Conservation (phyloP, 2,888 invertebrate genomes). For the Auanema freiburgensis region DNA sequence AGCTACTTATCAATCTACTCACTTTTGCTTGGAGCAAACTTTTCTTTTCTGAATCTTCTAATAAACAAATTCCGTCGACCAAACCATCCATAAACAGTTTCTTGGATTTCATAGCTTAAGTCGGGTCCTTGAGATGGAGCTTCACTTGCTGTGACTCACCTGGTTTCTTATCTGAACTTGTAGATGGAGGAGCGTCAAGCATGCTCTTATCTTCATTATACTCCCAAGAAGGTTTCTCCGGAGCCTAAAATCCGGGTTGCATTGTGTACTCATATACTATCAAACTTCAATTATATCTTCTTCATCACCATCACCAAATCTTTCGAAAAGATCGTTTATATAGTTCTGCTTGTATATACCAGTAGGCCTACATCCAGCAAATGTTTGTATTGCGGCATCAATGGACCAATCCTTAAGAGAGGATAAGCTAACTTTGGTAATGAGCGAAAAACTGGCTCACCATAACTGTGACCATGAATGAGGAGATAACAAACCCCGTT, state of each 20-base stretch:
- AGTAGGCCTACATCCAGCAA: conserved; percentile 77
- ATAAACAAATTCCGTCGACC: conserved; percentile 36
- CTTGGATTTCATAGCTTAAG: background rate
- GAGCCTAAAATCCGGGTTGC: conserved; percentile 32
- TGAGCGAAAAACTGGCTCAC: conserved; percentile 13
- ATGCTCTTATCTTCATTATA: conserved; percentile 19
- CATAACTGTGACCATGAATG: conserved; percentile 81
- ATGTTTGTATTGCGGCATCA: conserved; percentile 80
- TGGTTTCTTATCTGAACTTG: background rate
- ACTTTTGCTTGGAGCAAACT: conserved; percentile 34
- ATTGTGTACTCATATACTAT: no score
- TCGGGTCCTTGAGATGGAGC: background rate
- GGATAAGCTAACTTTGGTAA: background rate
- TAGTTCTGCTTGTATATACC: conserved; percentile 98
- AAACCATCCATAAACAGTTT: conserved; percentile 59
- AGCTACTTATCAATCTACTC: background rate
- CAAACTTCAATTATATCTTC: conserved; percentile 68
- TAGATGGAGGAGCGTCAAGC: conserved; percentile 1
- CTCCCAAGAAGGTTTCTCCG: conserved; percentile 51
- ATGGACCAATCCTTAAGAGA: conserved; percentile 67
- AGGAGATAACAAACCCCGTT: conserved; percentile 89
- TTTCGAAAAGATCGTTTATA: conserved; percentile 80
- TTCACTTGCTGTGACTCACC: background rate
- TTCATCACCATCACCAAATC: conserved; percentile 78
- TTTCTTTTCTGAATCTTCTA: conserved; percentile 38